Base-by-base conservation (phyloP, 2,888 invertebrate species). In the Lydus trimaculatus region DNA sequence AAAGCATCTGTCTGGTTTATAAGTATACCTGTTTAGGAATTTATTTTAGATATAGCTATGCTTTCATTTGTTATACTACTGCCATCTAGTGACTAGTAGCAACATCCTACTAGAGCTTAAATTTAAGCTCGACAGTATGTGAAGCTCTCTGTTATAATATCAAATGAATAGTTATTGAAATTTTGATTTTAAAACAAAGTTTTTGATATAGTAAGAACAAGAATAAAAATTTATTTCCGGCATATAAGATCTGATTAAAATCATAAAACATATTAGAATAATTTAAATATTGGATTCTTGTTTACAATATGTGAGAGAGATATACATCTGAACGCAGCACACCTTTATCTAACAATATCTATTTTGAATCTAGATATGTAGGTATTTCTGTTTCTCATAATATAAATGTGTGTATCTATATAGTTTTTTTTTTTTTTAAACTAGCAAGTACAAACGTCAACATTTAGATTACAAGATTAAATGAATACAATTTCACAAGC, bases 381-480 rank as follows among this genome's bases (percentile, higher is more conserved):
- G n/a, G n/a, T n/a, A 15, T 39, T 39, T 39, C 4, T 6, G 5
- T 39, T 39, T 39, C 39, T 39, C 15, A 15, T 39, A 39, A 39
- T 48, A 20, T 8, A 17, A 36, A 43, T 43, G 13, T 39, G 39
- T 39, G 39, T 4, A 5, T 39, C 15, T 23, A 11, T 17, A 9
- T 39, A 20, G 17, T 48, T 20, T 48, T 48, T 1, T 15, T 39
- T 39, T 6, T 70, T 67, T 70, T 67, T 65, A 65, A 65, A 58
- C 61, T 63, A 33, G 17, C 36, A 23, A 63, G n/a, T 56, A 63
- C 64, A 65, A 65, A 66, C 58, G 66, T 70, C 66, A 61, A 61
- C 70, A 65, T 69, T 67, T 67, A 65, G 68, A 71, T 72, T 71
- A 71, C 74, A 70, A 74, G 71, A 74, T 72, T 67, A 70, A 72